Evolutionary conservation across 2,888 invertebrate species (phyloP).

Genomic region (Drosophila paucipuncta): DNA sequence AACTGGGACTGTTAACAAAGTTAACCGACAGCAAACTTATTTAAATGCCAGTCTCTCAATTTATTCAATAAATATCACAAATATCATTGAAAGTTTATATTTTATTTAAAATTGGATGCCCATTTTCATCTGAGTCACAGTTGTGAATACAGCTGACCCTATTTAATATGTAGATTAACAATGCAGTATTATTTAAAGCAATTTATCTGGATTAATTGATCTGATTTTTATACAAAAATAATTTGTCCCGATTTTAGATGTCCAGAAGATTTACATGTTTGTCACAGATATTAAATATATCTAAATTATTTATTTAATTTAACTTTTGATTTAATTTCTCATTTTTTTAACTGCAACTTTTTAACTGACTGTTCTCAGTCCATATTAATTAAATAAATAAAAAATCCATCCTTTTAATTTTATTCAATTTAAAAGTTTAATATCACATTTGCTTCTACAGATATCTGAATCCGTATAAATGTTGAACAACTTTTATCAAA

Average conservation of each 20-base stretch:
- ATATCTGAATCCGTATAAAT: not conserved
- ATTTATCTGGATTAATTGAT: not conserved
- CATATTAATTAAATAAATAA: not conserved
- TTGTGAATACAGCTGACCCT: not conserved
- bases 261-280: not conserved
- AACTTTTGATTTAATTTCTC: not conserved
- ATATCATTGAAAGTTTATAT: not conserved
- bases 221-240: not conserved
- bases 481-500: rapidly evolving
- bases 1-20: not conserved
- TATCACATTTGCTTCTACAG: not conserved
- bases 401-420: not conserved
- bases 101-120: not conserved
- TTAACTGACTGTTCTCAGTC: not conserved
- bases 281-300: not conserved
- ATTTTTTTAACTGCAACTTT: not conserved
- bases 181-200: not conserved
- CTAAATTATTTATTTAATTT: not conserved
- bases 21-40: not conserved
- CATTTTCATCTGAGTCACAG: not conserved
- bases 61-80: not conserved
- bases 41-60: not conserved
- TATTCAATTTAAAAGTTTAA: not conserved
- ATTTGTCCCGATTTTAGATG: not conserved
- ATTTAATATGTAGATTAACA: not conserved